These are phyloP conservation scores for Ardeotis arabs DNA, from an alignment of 2,113 vertebrate species.

Conservation along the genomic window DNA sequence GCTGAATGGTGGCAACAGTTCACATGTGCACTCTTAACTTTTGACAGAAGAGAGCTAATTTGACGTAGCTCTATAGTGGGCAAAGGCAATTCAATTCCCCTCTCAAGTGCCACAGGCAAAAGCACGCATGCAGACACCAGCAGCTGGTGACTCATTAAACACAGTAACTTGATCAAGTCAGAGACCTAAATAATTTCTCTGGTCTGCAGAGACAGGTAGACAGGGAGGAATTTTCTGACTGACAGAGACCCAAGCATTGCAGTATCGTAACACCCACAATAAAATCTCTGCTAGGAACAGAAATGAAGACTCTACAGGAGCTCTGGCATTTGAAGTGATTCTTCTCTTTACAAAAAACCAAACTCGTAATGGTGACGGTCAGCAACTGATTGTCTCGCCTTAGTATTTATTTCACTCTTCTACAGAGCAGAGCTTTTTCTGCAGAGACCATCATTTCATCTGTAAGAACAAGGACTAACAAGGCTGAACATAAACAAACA, in stretches of 20 bases:
- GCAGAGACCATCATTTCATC: neutral
- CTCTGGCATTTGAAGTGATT: neutral
- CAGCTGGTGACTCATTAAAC: neutral
- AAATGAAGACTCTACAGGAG: neutral
- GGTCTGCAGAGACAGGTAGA: neutral
- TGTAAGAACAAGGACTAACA: neutral
- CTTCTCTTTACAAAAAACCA: neutral
- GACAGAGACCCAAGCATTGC: neutral
- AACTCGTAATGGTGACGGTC: neutral
- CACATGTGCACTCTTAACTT: neutral
- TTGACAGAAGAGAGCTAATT: neutral
- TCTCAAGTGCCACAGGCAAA: neutral
- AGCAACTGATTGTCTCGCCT: accelerated
- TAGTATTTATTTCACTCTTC: neutral
- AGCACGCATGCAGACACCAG: neutral
- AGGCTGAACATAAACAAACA: constrained; percentile 11
- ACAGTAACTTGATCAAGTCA: neutral
- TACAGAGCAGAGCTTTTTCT: neutral
- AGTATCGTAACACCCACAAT: neutral
- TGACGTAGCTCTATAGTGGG: neutral
- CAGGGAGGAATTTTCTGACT: neutral
- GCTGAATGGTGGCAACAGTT: neutral
- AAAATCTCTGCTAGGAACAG: neutral
- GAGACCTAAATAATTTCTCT: neutral
- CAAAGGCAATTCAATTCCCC: neutral